Evolutionary conservation across 2,797 vertebrate species (phyloP).

Genomic region (Brotula barbata): DNA sequence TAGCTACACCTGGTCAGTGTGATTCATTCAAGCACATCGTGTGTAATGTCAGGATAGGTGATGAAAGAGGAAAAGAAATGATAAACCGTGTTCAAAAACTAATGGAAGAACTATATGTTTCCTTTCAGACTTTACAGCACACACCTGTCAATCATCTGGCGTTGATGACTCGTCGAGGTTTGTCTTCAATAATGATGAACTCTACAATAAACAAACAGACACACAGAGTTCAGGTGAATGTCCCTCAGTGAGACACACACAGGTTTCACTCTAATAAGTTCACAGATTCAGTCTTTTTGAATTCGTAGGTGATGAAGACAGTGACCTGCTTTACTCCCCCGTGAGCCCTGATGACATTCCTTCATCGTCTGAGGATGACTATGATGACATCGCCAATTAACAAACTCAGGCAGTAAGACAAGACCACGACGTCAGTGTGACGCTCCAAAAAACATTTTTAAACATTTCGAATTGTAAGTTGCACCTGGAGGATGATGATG

Average conservation of each 20-base stretch:
- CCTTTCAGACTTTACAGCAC: not conserved
- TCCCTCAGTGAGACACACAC: not conserved
- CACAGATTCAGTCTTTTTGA: slow-evolving; percentile 1
- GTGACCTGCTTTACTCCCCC: slow-evolving; percentile 57
- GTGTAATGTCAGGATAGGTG: too few species aligned
- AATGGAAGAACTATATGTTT: not conserved
- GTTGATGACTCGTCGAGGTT: not conserved
- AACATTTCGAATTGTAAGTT: not conserved
- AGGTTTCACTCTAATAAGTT: not conserved
- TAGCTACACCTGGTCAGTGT: slow-evolving; percentile 36
- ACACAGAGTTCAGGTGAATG: slow-evolving; percentile 34
- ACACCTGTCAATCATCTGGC: not conserved
- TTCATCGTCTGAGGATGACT: slow-evolving; percentile 55
- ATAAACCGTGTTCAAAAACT: not conserved
- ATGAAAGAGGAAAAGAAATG: not conserved
- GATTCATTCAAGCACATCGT: not conserved
- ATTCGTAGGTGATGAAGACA: slow-evolving; percentile 46
- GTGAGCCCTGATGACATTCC: slow-evolving; percentile 56
- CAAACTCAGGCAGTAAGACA: not conserved
- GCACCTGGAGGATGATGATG: not conserved
- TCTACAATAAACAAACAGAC: not conserved
- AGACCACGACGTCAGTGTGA: not conserved
- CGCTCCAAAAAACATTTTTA: not conserved
- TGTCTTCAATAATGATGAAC: not conserved
- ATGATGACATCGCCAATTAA: slow-evolving; percentile 57